Base-by-base conservation (phyloP, 2,888 invertebrate genomes). In the Priocnemis perturbator region DNA sequence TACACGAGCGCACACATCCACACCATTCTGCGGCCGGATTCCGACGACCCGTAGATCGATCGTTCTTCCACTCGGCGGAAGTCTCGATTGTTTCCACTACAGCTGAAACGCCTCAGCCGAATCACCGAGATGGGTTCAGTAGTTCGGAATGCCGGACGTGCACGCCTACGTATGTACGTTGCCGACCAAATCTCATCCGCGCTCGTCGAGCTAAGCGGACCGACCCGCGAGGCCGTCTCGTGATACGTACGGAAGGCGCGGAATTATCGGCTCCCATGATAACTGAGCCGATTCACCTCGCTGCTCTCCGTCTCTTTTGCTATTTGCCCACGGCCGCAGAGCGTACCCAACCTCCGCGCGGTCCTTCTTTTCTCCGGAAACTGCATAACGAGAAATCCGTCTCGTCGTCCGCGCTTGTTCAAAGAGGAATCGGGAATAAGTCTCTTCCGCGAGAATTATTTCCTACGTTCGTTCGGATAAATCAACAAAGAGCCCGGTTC, bases 1-100 rank as follows among this genome's bases (percentile, higher is more conserved):
- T 26, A 21, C 23, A 53, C 37, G 4, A 26, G 37, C 11, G 7
- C 11, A 37, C 37, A 37, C 14, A 37, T 11, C 4, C 1, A 37
- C 14, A 37, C 1, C 9, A 9, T 3, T 50, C n/a, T 5, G 4
- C 20, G 50, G 11, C 50, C 23, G n/a, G n/a, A n/a, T n/a, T n/a
- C n/a, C n/a, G n/a, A n/a, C 19, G 19, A 53, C 17, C 20, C 7
- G 9, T 21, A 4, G 55, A 55, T 55, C 55, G 55, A 55, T 26
- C 55, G 55, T 3, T 47, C 47, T 17, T 50, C 17, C 50, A 50
- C n/a, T 14, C n/a, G 50, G 14, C 55, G 23, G 23, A 55, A 23
- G 55, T 55, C 15, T 23, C 55, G 55, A 55, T 55, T 55, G 55
- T 55, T 55, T 55, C 55, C 55, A 3, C 21, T 26, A 14, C 55